phyloP scores from a whole-genome alignment of 2,888 invertebrate genomes.

The Patella pellucida region DNA sequence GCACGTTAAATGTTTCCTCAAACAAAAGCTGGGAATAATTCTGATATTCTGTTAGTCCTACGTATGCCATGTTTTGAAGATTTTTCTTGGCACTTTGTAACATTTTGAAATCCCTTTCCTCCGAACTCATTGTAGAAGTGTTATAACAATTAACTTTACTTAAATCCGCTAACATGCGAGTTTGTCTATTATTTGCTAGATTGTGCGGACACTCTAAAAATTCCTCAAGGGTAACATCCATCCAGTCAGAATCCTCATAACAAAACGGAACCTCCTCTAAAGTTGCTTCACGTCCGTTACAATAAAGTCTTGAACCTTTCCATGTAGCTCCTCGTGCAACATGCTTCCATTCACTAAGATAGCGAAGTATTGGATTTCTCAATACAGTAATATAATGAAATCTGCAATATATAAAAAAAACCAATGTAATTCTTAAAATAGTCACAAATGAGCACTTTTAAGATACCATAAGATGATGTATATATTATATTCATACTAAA shows the following conservation, averaged over 20 bases:
- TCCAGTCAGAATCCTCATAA: conserved; percentile 77
- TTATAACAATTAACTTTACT: conserved; percentile 97
- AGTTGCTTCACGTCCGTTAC: conserved; percentile 81
- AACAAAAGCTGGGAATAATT: conserved; percentile 74
- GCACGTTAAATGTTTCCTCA: conserved; percentile 63
- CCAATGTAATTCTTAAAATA: not conserved
- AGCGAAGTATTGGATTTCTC: conserved; percentile 92
- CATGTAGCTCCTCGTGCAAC: conserved; percentile 97
- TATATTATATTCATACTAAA: too few relatives aligned
- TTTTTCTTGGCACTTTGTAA: conserved; percentile 96
- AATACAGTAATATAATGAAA: conserved; percentile 97
- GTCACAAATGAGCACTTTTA: not conserved
- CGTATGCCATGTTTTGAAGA: conserved; percentile 92
- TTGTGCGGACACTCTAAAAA: conserved; percentile 93
- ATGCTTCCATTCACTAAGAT: conserved; percentile 96
- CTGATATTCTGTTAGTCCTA: conserved; percentile 96
- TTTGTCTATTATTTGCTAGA: conserved; percentile 95
- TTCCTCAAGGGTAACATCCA: conserved; percentile 89
- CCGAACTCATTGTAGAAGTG: conserved; percentile 46
- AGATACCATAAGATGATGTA: too few relatives aligned
- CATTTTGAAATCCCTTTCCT: conserved; percentile 76
- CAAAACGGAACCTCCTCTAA: conserved; percentile 83
- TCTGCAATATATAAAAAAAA: conserved; percentile 72
- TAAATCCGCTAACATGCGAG: conserved; percentile 96
- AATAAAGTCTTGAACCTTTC: conserved; percentile 82